Evolutionary conservation across 2,888 invertebrate genomes (phyloP).

Genomic region (Timema cristinae): DNA sequence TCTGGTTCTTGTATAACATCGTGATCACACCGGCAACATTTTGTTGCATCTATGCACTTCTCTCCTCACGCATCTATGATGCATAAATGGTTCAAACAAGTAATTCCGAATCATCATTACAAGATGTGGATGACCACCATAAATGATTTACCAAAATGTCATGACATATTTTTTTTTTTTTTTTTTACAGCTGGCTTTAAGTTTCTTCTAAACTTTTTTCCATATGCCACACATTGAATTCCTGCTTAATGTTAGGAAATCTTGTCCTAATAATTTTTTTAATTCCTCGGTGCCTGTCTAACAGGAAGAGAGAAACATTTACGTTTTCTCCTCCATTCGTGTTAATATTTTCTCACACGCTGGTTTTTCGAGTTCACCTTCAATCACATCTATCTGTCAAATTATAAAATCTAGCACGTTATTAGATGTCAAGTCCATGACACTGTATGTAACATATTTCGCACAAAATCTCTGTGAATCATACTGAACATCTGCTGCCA

Average conservation of each 20-base stretch:
- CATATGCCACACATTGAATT: conserved; percentile 32
- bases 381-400: not conserved
- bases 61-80: conserved; percentile 3
- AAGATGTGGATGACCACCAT: conserved; percentile 19
- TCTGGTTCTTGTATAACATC: not conserved
- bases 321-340: conserved; percentile 16
- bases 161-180: conserved; percentile 23
- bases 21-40: conserved; percentile 3
- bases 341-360: conserved; percentile 29
- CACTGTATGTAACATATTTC: conserved; percentile 30
- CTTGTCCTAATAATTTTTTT: conserved; percentile 24
- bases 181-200: conserved; percentile 26
- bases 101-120: conserved; percentile 1
- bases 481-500: conserved; percentile 31
- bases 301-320: conserved; percentile 29
- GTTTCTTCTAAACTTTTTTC: conserved; percentile 30
- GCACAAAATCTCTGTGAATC: conserved; percentile 30
- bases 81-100: conserved; percentile 15
- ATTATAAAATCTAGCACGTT: conserved; percentile 30
- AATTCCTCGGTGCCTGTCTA: conserved; percentile 30
- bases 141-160: conserved; percentile 25
- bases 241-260: conserved; percentile 26
- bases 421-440: conserved; percentile 28
- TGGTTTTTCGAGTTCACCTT: conserved; percentile 24
- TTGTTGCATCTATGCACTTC: conserved; percentile 4